Evolutionary conservation across 1,140 invertebrate genomes (phyloP).

Genomic region (Drosophila burlai): DNA sequence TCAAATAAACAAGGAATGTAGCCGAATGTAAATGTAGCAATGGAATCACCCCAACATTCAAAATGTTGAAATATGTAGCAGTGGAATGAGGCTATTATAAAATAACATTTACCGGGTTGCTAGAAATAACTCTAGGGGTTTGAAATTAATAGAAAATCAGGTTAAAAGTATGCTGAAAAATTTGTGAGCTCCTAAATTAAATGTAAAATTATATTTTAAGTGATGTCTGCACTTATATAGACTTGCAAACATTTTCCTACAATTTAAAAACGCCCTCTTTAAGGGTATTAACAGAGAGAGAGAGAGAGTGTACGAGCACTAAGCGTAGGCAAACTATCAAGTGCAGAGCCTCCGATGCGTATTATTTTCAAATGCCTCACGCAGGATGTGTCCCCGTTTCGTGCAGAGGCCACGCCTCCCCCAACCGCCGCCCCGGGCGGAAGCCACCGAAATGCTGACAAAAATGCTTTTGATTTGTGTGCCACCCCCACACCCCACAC

Average conservation of each 20-base stretch:
- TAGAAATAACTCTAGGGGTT: no score
- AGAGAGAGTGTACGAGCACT: not conserved
- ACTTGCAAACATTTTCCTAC: not conserved
- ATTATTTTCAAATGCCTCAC: constrained; percentile 33
- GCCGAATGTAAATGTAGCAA: no score
- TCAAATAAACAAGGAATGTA: no score
- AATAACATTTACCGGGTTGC: no score
- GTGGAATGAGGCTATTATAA: no score
- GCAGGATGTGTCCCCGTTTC: constrained; percentile 38
- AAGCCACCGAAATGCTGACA: constrained; percentile 48
- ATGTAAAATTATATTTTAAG: no score
- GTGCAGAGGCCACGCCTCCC: constrained; percentile 19
- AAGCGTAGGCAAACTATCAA: constrained; percentile 14
- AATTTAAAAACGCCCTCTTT: not conserved
- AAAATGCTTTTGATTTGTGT: constrained; percentile 50
- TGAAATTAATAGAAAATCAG: no score
- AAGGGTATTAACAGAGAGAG: not conserved
- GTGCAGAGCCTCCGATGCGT: constrained; percentile 30
- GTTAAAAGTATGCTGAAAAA: no score
- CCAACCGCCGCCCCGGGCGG: not conserved
- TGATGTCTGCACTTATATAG: no score
- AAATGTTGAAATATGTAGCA: no score
- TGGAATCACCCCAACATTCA: no score
- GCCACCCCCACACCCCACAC: constrained; percentile 20
- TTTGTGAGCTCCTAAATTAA: no score